Conservation (phyloP, 2,113 vertebrate species). For the Salvelinus fontinalis region DNA sequence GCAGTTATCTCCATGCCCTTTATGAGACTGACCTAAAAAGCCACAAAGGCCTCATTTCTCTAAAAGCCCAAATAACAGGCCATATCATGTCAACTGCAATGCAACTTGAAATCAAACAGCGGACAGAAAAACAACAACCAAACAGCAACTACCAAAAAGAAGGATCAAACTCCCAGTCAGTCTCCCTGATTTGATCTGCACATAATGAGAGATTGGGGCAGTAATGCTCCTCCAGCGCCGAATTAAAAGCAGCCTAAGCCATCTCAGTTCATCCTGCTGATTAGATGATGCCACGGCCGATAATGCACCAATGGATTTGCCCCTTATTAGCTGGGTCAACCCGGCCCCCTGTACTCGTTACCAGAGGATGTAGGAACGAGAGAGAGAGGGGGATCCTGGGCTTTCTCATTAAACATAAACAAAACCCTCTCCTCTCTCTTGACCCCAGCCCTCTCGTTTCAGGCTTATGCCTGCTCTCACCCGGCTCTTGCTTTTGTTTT, state of each 20-base stretch:
- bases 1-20: background rate
- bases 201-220: constrained; percentile 50
- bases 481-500: constrained; percentile 31
- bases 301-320: constrained; percentile 73
- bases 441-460: constrained; percentile 26
- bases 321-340: constrained; percentile 72
- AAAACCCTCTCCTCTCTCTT: constrained; percentile 21
- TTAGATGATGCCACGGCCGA: constrained; percentile 73
- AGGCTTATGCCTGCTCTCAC: constrained; percentile 16
- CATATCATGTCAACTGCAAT: constrained; percentile 23
- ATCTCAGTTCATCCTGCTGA: constrained; percentile 74
- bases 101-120: constrained; percentile 21
- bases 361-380: constrained; percentile 57
- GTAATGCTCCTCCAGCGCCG: constrained; percentile 50
- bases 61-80: constrained; percentile 34
- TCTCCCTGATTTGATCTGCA: constrained; percentile 48
- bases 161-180: constrained; percentile 42
- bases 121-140: constrained; percentile 24
- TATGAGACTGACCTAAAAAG: constrained; percentile 18
- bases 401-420: constrained; percentile 59
- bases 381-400: constrained; percentile 31
- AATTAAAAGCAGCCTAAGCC: constrained; percentile 73
- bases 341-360: constrained; percentile 62
- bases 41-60: constrained; percentile 8
- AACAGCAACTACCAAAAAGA: constrained; percentile 20